Evolutionary conservation across 2,888 invertebrate genomes (phyloP).

Genomic region (Trichopria drosophilae): DNA sequence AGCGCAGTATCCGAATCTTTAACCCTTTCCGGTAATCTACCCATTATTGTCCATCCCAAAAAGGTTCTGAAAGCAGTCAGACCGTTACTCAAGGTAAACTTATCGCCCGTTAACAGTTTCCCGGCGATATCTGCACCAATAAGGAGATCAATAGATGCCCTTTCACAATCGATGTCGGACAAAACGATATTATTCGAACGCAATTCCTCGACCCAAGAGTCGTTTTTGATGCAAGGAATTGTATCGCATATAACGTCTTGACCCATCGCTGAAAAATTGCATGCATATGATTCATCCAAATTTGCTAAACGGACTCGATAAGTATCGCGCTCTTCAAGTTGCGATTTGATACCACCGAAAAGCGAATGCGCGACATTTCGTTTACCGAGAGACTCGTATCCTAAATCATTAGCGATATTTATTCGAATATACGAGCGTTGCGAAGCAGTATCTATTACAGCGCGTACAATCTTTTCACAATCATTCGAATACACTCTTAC

Average conservation of each 20-base stretch:
- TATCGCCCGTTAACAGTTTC: constrained; percentile 32
- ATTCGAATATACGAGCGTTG: constrained; percentile 34
- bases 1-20: neutral
- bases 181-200: constrained; percentile 12
- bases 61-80: constrained; percentile 1
- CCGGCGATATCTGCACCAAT: constrained; percentile 36
- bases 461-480: constrained; percentile 15
- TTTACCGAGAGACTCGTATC: constrained; percentile 20
- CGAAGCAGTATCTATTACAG: constrained; percentile 35
- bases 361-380: constrained; percentile 18
- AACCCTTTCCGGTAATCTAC: constrained; percentile 30
- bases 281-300: constrained; percentile 23
- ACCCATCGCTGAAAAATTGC: constrained; percentile 30
- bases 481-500: constrained; percentile 17
- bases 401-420: constrained; percentile 21
- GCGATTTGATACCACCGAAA: constrained; percentile 20
- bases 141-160: constrained; percentile 26
- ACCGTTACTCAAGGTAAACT: constrained; percentile 10
- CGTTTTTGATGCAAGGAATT: constrained; percentile 25
- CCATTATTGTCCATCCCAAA: constrained; percentile 12
- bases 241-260: constrained; percentile 28
- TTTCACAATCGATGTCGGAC: constrained; percentile 11
- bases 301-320: constrained; percentile 18
- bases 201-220: constrained; percentile 29
- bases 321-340: constrained; percentile 14